Conservation (phyloP, 1,140 invertebrate genomes). For the Leptestheria dahalacensis region DNA sequence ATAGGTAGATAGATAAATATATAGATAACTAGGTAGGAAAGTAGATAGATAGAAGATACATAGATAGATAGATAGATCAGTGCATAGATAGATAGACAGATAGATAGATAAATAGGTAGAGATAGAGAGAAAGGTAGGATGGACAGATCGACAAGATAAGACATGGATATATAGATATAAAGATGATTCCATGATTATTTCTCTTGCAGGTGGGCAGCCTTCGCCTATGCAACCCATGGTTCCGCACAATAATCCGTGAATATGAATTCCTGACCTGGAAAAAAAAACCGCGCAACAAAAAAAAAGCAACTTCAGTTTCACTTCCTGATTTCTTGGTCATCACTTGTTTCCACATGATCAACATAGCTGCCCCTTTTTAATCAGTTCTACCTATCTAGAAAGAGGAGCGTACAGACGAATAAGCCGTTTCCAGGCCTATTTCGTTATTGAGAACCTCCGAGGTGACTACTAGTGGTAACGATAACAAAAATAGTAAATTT, state of each 20-base stretch:
- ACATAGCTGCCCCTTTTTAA: neutral
- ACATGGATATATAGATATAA: neutral
- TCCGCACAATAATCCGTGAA: conserved; percentile 4
- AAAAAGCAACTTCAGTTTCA: too few species aligned
- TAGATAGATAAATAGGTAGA: too few species aligned
- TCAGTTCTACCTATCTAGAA: neutral
- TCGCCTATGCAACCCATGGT: conserved; percentile 16
- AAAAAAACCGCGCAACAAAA: too few species aligned
- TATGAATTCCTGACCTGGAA: too few species aligned
- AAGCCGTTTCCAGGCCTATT: neutral
- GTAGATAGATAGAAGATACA: too few species aligned
- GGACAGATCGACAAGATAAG: neutral
- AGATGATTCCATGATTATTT: neutral
- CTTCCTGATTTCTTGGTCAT: too few species aligned
- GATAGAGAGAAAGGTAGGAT: neutral
- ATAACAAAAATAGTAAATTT: neutral
- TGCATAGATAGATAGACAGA: too few species aligned
- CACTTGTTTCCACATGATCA: too few species aligned
- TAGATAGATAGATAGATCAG: too few species aligned
- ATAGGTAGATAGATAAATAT: too few species aligned
- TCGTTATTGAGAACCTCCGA: neutral
- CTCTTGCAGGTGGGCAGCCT: conserved; percentile 13
- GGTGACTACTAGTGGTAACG: neutral
- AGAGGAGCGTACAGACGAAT: neutral
- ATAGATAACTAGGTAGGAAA: too few species aligned